These are phyloP conservation scores for Magallana ariakensis DNA, from an alignment of 1,140 invertebrate species.

Conservation along the genomic window DNA sequence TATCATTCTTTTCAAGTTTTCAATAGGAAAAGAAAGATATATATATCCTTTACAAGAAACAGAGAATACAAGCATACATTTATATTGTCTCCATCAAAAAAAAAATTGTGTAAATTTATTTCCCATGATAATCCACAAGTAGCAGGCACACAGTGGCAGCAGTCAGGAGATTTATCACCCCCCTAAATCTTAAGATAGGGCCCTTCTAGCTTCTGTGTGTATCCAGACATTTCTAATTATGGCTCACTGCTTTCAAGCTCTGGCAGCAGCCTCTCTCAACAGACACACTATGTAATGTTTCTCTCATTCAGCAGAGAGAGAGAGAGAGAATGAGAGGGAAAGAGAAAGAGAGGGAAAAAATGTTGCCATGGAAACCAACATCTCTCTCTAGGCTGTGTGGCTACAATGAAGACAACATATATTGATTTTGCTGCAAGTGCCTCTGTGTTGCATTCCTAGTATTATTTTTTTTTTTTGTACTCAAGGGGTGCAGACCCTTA, in stretches of 20 bases:
- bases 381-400: conserved; percentile 21
- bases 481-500: not conserved
- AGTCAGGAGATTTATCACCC: conserved; percentile 19
- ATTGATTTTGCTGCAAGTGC: conserved; percentile 30
- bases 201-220: not conserved
- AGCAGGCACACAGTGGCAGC: not conserved
- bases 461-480: conserved; percentile 6
- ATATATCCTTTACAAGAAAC: not conserved
- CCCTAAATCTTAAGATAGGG: conserved; percentile 18
- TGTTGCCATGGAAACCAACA: conserved; percentile 17
- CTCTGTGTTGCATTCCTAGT: conserved; percentile 33
- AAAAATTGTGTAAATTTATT: conserved; percentile 7
- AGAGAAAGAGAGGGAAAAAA: conserved; percentile 22
- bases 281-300: not conserved
- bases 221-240: conserved; percentile 34
- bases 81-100: not conserved
- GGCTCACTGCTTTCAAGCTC: not conserved
- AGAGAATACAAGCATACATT: not conserved
- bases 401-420: conserved; percentile 13
- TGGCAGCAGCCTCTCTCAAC: conserved; percentile 5
- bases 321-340: not conserved
- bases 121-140: conserved; percentile 20
- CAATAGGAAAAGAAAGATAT: not conserved
- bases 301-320: conserved; percentile 10
- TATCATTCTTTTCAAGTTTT: not conserved